Conservation (phyloP, 2,888 invertebrate species). For the Hirtodrosophila histrioides region DNA sequence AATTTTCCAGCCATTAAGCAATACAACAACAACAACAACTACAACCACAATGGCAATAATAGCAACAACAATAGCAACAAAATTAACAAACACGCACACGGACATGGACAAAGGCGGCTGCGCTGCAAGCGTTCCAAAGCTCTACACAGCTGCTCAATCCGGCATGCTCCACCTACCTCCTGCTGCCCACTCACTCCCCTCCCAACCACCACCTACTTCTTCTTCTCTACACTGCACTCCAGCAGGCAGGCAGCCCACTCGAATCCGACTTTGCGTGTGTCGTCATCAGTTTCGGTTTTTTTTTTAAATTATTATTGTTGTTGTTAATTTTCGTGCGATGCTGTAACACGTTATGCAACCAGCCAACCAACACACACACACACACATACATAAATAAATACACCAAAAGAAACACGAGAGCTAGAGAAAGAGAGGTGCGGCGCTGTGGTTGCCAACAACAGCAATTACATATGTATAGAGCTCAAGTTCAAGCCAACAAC, state of each 20-base stretch:
- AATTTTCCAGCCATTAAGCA: constrained; percentile 75
- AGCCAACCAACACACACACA: constrained; percentile 54
- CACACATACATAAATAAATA: constrained; percentile 13
- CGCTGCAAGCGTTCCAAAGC: constrained; percentile 36
- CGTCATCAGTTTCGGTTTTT: constrained; percentile 72
- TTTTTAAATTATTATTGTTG: constrained; percentile 33
- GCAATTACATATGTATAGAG: constrained; percentile 77
- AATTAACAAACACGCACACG: constrained; percentile 46
- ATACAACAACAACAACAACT: constrained; percentile 34
- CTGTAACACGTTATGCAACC: constrained; percentile 83
- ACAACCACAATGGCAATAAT: constrained; percentile 12
- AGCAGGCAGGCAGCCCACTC: constrained; percentile 30
- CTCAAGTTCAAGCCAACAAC: constrained; percentile 76
- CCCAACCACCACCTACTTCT: background rate
- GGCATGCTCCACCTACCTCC: constrained; percentile 1
- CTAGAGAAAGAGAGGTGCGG: constrained; percentile 14
- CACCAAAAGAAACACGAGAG: constrained; percentile 34
- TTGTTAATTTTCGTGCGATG: constrained; percentile 75
- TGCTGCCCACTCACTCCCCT: background rate
- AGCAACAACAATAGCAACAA: constrained; percentile 18
- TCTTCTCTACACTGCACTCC: constrained; percentile 2
- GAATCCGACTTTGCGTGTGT: constrained; percentile 57
- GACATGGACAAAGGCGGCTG: constrained; percentile 36
- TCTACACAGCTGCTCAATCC: constrained; percentile 36
- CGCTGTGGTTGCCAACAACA: constrained; percentile 35